These are phyloP conservation scores for Alligator mississippiensis DNA, from an alignment of 2,113 vertebrate genomes.

Conservation along the genomic window DNA sequence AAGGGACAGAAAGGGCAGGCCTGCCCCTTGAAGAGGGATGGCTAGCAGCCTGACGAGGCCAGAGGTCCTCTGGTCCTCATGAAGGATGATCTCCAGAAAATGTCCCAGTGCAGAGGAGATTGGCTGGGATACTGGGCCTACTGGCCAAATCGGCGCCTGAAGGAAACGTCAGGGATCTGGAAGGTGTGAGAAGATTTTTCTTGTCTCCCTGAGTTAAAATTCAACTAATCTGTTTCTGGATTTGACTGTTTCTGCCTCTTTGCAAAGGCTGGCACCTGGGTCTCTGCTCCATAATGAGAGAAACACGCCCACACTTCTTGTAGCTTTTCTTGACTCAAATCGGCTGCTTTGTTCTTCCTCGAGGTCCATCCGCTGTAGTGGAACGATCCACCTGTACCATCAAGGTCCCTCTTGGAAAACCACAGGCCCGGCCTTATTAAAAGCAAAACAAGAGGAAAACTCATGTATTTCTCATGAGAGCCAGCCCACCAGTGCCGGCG, in stretches of 20 bases:
- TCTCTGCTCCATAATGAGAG: neutral
- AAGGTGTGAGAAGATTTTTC: neutral
- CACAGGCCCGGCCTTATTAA: neutral
- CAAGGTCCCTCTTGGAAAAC: constrained; percentile 8
- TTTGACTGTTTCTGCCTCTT: neutral
- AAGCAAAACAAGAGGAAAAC: neutral
- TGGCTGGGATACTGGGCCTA: neutral
- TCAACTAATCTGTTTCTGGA: neutral
- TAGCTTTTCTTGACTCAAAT: neutral
- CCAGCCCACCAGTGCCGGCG: neutral
- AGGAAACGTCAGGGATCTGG: neutral
- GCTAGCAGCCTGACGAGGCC: neutral
- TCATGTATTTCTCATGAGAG: neutral
- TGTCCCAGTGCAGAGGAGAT: neutral
- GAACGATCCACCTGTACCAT: neutral
- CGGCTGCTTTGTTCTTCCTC: neutral
- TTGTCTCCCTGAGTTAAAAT: neutral
- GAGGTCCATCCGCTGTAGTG: neutral
- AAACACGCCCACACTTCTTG: neutral
- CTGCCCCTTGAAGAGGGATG: neutral
- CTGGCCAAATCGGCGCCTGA: neutral
- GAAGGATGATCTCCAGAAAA: neutral
- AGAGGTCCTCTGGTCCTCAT: neutral
- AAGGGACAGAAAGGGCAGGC: neutral
- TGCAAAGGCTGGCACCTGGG: neutral